Evolutionary conservation across 2,888 invertebrate genomes (phyloP), one percentile per base, ranked within the genome.

Genomic region (Diadegma fenestrale): DNA sequence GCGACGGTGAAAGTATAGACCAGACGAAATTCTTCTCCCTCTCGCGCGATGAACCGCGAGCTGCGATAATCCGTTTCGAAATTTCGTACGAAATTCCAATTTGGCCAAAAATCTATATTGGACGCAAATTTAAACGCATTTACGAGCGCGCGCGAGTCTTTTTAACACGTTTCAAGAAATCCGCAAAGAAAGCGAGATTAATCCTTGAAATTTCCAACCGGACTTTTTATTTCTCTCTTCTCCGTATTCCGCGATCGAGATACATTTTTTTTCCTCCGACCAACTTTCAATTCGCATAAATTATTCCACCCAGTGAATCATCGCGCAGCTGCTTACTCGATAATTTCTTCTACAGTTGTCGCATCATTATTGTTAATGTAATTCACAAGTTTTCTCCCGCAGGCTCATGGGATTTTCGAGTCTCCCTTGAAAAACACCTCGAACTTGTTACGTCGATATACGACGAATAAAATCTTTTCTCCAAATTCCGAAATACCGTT

Each of bases 1-100:
- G n/a, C n/a, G n/a, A n/a, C n/a, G 85, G 85, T 84, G 87, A 87
- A 87, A 87, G 87, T 86, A 51, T 61, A 22, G 41, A 64, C 66
- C 72, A 26, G 72, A 19, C 63, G 58, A 48, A 43, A 48, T 51
- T 71, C 58, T 58, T 58, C 58, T 78, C 73, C 37, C 33, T 19
- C 8, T 84, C 43, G n/a, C n/a, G n/a, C n/a, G 22, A 37, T 19
- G 63, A n/a, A 64, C 19, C 54, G 14, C 14, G n/a, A n/a, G n/a
- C n/a, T n/a, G 45, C 61, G 26, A 30, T 26, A 61, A 77, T 75
- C 45, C 37, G 71, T 86, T 86, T 80, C 80, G 82, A 86, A 76
- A 82, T 61, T 79, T 77, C 43, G 66, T 41, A 58, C 75, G 71
- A 78, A 81, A 79, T 84, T 79, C 71, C 79, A 45, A 75, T 71